Evolutionary conservation across 2,797 vertebrate genomes (phyloP).

Genomic region (Hylomyscus alleni): DNA sequence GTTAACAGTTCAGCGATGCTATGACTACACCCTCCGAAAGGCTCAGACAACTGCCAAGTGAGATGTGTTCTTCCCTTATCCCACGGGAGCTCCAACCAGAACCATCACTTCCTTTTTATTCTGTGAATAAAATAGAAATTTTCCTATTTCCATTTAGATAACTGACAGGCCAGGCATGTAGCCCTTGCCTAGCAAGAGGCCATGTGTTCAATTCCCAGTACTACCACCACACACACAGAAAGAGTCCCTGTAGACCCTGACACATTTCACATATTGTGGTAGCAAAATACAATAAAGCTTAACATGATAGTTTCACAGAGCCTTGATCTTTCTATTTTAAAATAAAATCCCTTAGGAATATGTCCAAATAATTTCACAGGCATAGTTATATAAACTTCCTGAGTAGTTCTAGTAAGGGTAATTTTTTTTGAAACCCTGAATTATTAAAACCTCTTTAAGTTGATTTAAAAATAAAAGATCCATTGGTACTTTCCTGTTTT

Average conservation of each 20-base stretch:
- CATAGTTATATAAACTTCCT: slow-evolving; percentile 35
- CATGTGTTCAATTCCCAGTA: not conserved
- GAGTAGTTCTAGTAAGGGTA: not conserved
- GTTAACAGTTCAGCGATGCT: not conserved
- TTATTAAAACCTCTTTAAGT: slow-evolving; percentile 23
- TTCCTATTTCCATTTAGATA: not conserved
- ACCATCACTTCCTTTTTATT: not conserved
- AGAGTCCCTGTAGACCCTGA: not conserved
- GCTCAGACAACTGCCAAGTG: not conserved
- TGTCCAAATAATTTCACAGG: slow-evolving; percentile 8
- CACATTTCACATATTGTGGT: not conserved
- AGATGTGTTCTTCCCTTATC: not conserved
- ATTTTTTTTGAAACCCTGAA: not conserved
- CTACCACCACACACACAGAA: not conserved
- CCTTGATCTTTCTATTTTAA: not conserved
- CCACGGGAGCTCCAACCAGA: not conserved
- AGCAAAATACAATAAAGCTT: not conserved
- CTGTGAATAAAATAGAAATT: not conserved
- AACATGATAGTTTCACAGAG: slow-evolving; percentile 5
- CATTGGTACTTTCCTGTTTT: not conserved
- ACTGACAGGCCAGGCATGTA: too few relatives aligned
- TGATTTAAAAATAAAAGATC: slow-evolving; percentile 45
- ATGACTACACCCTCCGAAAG: not conserved
- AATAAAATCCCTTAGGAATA: not conserved
- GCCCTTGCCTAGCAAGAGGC: not conserved